Percentiles rank a stretch among this genome's conserved stretches.
phyloP scores from a whole-genome alignment of 2,888 invertebrate species.

The Melipona beecheii region DNA sequence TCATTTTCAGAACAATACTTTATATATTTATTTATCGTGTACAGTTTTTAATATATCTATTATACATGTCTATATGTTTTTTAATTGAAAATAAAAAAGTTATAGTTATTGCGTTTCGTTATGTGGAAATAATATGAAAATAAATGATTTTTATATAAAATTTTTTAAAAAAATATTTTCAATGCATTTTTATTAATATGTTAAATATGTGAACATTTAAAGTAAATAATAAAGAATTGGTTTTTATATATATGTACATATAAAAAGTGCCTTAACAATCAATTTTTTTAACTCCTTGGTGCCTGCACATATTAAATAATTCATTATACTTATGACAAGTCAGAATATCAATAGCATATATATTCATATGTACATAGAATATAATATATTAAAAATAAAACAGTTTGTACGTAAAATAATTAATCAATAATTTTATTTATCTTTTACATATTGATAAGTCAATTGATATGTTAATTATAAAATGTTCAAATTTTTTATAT shows the following conservation, averaged over 20 bases:
- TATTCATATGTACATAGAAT: neutral
- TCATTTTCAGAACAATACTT: conserved; percentile 1
- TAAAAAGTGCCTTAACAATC: conserved; percentile 37
- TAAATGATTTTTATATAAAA: neutral
- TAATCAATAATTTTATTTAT: neutral
- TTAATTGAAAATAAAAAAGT: neutral
- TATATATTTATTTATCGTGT: conserved; percentile 32
- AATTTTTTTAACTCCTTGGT: neutral
- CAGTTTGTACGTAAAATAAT: neutral
- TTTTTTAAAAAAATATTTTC: neutral
- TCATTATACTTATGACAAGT: neutral
- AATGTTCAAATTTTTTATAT: neutral
- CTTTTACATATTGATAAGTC: neutral
- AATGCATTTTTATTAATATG: neutral
- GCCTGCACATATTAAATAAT: neutral
- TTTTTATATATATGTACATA: neutral
- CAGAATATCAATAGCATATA: neutral
- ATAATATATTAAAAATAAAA: neutral
- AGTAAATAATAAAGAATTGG: neutral
- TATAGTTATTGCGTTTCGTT: conserved; percentile 3
- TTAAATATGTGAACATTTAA: conserved; percentile 5
- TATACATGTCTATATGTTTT: conserved; percentile 28
- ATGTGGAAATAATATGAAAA: neutral
- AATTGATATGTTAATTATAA: neutral
- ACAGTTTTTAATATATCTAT: conserved; percentile 34